Evolutionary conservation across 2,113 vertebrate genomes (phyloP).

Genomic region (Elephas maximus): DNA sequence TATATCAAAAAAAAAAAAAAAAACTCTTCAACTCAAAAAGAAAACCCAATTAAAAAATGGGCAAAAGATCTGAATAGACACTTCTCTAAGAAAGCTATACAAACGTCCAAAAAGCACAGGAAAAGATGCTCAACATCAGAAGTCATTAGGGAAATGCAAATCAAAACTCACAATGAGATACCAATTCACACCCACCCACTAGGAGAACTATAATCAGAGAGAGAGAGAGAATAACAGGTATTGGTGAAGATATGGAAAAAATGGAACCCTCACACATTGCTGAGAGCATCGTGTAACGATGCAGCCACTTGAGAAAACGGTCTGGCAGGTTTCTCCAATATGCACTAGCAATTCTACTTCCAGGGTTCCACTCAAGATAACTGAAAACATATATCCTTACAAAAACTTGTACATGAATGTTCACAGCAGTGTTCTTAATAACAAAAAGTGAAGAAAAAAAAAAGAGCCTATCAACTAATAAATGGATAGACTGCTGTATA

Average conservation of each 20-base stretch:
- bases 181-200: background rate
- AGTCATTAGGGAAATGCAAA: background rate
- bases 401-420: background rate
- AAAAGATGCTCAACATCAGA: background rate
- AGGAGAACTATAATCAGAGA: background rate
- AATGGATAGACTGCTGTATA: background rate
- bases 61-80: background rate
- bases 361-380: background rate
- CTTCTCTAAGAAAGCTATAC: background rate
- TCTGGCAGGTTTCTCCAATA: background rate
- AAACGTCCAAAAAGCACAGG: background rate
- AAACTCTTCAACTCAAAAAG: too few relatives aligned
- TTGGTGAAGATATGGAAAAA: background rate
- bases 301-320: background rate
- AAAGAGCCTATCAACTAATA: background rate
- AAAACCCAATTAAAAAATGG: too few relatives aligned
- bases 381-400: background rate
- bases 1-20: too few relatives aligned
- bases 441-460: background rate
- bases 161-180: background rate
- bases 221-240: background rate
- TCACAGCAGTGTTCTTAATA: background rate
- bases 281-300: background rate
- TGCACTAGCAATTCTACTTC: background rate
- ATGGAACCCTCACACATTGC: background rate